Base-by-base conservation (phyloP, 2,797 vertebrate genomes). In the Gorsachius magnificus region DNA sequence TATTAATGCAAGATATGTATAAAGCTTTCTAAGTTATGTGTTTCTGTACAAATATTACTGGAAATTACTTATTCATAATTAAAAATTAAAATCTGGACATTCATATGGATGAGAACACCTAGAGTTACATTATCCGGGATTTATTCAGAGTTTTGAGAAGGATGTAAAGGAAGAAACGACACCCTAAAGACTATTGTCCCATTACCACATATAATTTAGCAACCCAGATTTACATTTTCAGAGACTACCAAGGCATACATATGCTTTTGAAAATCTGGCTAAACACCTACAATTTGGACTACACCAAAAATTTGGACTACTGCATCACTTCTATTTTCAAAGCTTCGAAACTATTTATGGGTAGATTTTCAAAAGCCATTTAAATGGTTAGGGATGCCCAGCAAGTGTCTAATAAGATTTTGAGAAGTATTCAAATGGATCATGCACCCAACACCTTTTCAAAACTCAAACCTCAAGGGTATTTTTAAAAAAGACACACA, bases 191-290 rank as follows among this genome's bases (percentile, higher is more conserved):
- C 64, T 45, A 51, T 51, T 29, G 20, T 51, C 12, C 33, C 14
- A 38, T 35, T 72, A 61, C 6, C 10, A 56, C 16, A 61, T n/a
- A 25, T 36, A 58, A 75, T 56, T 75, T 63, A 82, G 8, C 29
- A 75, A 26, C 9, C 19, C 83, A 33, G 33, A 38, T 61, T n/a
- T 64, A 58, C 9, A 36, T 82, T 71, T 85, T 71, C 35, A 46
- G 45, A 83, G 35, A 29, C 66, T 56, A 54, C 3, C 11, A 9
- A 78, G 60, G 11, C 24, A 48, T 17, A 45, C 0, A 0, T 5
- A 43, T 24, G 11, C 6, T 19, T 76, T 54, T 54, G 43, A 58
- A 83, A 72, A 82, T 74, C 14, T 35, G 26, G 2, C 9, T 31
- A 68, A 80, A 46, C 26, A 60, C 20, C 38, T 69, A 28, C 45